phyloP scores from a whole-genome alignment of 2,888 invertebrate species.

The Elegia similella region DNA sequence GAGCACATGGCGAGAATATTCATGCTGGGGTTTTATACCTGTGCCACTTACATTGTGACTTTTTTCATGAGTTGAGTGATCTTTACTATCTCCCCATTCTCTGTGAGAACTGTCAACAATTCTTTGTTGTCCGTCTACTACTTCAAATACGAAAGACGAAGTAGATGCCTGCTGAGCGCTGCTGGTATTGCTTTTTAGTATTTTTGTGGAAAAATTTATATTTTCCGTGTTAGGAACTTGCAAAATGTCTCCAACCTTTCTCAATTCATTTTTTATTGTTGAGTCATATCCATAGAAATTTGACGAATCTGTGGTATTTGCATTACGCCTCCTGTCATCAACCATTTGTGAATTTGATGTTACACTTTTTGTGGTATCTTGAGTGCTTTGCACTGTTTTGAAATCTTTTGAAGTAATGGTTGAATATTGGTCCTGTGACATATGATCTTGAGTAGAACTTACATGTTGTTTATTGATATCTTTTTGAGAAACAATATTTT shows the following conservation, averaged over 20 bases:
- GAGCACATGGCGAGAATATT: slow-evolving; percentile 78
- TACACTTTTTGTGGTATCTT: slow-evolving; percentile 32
- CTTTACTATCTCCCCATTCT: slow-evolving; percentile 81
- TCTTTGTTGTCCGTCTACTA: slow-evolving; percentile 83
- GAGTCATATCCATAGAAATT: slow-evolving; percentile 74
- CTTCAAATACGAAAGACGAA: slow-evolving; percentile 84
- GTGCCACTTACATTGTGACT: slow-evolving; percentile 79
- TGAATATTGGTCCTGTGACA: slow-evolving; percentile 35
- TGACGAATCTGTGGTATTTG: slow-evolving; percentile 66
- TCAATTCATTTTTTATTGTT: slow-evolving; percentile 68
- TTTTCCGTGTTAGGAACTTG: slow-evolving; percentile 61
- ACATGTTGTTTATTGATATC: slow-evolving; percentile 63
- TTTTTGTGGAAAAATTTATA: slow-evolving; percentile 70
- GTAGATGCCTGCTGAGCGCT: slow-evolving; percentile 83
- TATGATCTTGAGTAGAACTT: slow-evolving; percentile 50
- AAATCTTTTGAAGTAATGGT: slow-evolving; percentile 29
- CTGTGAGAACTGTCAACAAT: slow-evolving; percentile 81
- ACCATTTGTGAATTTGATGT: slow-evolving; percentile 40
- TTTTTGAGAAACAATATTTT: slow-evolving; percentile 57
- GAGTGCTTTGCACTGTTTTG: slow-evolving; percentile 27
- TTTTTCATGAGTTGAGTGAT: slow-evolving; percentile 75
- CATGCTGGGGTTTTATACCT: slow-evolving; percentile 79
- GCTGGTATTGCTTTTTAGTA: slow-evolving; percentile 80
- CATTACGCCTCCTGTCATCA: slow-evolving; percentile 47
- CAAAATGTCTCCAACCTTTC: slow-evolving; percentile 69